A percentile compares a stretch with the other conserved stretches of the same genome.
Conservation (phyloP, 2,888 invertebrate species). For the Heteromyza rotundicornis region DNA sequence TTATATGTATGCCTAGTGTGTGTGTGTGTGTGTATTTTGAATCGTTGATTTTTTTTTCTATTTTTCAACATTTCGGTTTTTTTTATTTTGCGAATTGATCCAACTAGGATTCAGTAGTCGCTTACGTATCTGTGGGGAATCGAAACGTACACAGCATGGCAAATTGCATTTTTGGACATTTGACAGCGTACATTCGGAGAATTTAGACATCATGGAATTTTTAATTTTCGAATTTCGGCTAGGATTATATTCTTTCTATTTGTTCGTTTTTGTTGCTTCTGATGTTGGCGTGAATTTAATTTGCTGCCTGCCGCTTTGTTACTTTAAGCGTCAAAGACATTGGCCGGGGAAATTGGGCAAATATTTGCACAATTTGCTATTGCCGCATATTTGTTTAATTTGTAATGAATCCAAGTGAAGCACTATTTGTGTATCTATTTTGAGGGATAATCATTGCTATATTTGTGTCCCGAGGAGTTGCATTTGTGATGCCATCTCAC, state of each 20-base stretch:
- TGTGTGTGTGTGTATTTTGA: constrained; percentile 37
- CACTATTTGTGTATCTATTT: no score
- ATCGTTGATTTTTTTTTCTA: constrained; percentile 46
- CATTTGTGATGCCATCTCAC: no score
- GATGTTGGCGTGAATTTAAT: neutral
- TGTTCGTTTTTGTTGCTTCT: neutral
- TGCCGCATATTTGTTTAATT: no score
- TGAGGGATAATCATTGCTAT: no score
- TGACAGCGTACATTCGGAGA: neutral
- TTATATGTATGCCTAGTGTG: no score
- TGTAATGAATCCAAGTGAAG: no score
- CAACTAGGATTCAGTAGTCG: no score
- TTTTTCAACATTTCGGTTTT: no score
- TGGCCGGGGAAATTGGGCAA: neutral
- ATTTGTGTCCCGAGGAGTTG: no score
- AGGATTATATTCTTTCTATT: neutral
- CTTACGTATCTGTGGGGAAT: constrained; percentile 21
- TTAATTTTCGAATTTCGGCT: neutral
- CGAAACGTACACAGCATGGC: neutral
- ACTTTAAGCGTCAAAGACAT: no score
- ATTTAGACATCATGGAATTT: neutral
- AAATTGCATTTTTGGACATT: constrained; percentile 2
- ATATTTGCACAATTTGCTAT: no score
- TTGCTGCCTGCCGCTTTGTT: no score
- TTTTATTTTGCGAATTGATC: neutral